Evolutionary conservation across 2,888 invertebrate genomes (phyloP).

Genomic region (Agonopterix subpropinquella): DNA sequence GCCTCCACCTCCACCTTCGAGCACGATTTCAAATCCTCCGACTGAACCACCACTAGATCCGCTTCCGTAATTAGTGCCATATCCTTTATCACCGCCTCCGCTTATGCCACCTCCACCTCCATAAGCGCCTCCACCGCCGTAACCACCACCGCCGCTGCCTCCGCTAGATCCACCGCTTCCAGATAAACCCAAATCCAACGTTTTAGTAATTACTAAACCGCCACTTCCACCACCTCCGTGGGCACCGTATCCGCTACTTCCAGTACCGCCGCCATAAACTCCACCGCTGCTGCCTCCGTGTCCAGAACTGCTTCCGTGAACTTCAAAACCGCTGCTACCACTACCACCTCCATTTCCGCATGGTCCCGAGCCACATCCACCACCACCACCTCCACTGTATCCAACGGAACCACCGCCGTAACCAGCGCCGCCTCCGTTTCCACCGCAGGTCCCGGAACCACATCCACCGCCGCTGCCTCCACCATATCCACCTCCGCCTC

Average conservation of each 20-base stretch:
- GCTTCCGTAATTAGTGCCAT: background rate
- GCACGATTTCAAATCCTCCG: constrained; percentile 5
- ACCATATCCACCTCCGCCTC: constrained; percentile 23
- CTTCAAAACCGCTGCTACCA: constrained; percentile 10
- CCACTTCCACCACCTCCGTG: constrained; percentile 1
- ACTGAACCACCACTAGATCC: background rate
- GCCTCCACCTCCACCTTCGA: constrained; percentile 8
- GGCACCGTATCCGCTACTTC: constrained; percentile 6
- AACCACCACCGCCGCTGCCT: constrained; percentile 14
- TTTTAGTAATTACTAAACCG: too few species aligned
- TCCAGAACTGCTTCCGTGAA: constrained; percentile 2
- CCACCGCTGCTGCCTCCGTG: constrained; percentile 6
- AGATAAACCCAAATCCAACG: too few species aligned
- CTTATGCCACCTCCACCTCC: constrained; percentile 5
- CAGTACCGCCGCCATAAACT: constrained; percentile 11
- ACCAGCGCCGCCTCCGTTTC: constrained; percentile 13
- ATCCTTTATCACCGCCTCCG: background rate
- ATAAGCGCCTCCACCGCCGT: constrained; percentile 8
- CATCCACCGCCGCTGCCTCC: constrained; percentile 14
- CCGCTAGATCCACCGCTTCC: constrained; percentile 8
- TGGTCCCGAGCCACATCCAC: constrained; percentile 13
- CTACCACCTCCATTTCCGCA: constrained; percentile 15
- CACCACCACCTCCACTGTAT: constrained; percentile 14
- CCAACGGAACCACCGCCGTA: constrained; percentile 7
- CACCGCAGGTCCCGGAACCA: constrained; percentile 11